A percentile compares a stretch with the other conserved stretches of the same genome.
These are phyloP conservation scores for Leptopilina myrica DNA, from an alignment of 2,888 invertebrate genomes.

Conservation along the genomic window DNA sequence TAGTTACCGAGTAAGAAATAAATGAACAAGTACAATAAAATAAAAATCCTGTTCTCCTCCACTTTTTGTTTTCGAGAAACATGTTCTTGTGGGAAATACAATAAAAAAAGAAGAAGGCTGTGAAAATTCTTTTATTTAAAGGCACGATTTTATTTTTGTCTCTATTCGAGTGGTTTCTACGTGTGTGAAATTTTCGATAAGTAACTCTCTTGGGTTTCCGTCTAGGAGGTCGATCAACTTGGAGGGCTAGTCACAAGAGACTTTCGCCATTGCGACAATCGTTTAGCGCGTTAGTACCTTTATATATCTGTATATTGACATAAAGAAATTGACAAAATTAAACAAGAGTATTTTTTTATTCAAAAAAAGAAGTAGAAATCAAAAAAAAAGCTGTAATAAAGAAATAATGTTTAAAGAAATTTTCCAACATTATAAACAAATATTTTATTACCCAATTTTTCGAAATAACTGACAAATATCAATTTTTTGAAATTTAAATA, in stretches of 20 bases:
- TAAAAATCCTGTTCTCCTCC: not conserved
- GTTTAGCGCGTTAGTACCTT: slow-evolving; percentile 22
- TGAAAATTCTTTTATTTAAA: slow-evolving; percentile 11
- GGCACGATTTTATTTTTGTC: slow-evolving; percentile 26
- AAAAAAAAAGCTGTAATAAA: too few relatives aligned
- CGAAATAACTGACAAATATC: too few relatives aligned
- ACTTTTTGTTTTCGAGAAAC: not conserved
- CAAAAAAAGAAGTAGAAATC: too few relatives aligned
- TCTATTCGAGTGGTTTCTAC: slow-evolving; percentile 22
- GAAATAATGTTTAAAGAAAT: too few relatives aligned
- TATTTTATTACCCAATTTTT: too few relatives aligned
- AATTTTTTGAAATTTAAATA: too few relatives aligned
- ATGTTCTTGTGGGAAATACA: slow-evolving; percentile 11
- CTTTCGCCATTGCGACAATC: slow-evolving; percentile 41
- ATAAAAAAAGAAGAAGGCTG: not conserved
- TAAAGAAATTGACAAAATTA: too few relatives aligned
- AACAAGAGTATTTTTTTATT: too few relatives aligned
- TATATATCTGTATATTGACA: not conserved
- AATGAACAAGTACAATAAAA: not conserved
- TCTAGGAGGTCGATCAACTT: slow-evolving; percentile 37
- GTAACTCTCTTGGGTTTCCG: slow-evolving; percentile 24
- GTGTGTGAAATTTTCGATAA: slow-evolving; percentile 39
- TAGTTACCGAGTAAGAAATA: too few relatives aligned
- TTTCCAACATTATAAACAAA: too few relatives aligned
- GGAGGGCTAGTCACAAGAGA: slow-evolving; percentile 33